Base-by-base conservation (phyloP, 2,113 vertebrate species). In the Aphyosemion australe region DNA sequence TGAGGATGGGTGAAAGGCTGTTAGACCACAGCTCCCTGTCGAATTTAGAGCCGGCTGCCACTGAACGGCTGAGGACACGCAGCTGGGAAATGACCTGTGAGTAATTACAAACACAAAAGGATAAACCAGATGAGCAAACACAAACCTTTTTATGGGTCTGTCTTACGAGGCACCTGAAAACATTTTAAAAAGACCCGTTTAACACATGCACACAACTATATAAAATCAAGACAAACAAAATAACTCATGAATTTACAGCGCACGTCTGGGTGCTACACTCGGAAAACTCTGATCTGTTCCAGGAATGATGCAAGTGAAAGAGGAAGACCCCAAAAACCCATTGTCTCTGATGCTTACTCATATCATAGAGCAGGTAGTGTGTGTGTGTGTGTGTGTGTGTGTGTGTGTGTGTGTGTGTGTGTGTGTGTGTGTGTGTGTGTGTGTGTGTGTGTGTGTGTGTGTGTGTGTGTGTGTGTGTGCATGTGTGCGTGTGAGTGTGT, bases 21-120 rank as follows among this genome's bases (percentile, higher is more conserved):
- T 91, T 93, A 8, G 95, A 95, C 97, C 97, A 99, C 66, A 99
- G 90, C 88, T 99, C 96, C 86, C 97, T 92, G 83, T 99, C 96
- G 72, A 99, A 99, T 90, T 96, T 99, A 77, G 93, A 95, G 57
- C 94, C 96, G 31, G 96, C 92, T 39, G 94, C 93, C 46, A 95
- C 92, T 1, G 94, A 94, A 65, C 95, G 94, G 78, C 94, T 95
- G 68, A 99, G 85, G 65, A 97, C 92, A 69, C 94, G 94, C 76
- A 99, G 93, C 65, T 98, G 95, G 59, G 95, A 97, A 92, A 99
- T 97, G 11, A 99, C 96, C 97, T 99, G 80, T 13, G 21, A 71
- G 14, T 41, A 21, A 69, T 52, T 1, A 61, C 1, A 58, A 68
- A 75, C 13, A 79, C 12, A 69, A 57, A 72, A 13, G 39, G 57